Base-by-base conservation (phyloP, 2,888 invertebrate genomes). In the Aproaerema taeniolella region DNA sequence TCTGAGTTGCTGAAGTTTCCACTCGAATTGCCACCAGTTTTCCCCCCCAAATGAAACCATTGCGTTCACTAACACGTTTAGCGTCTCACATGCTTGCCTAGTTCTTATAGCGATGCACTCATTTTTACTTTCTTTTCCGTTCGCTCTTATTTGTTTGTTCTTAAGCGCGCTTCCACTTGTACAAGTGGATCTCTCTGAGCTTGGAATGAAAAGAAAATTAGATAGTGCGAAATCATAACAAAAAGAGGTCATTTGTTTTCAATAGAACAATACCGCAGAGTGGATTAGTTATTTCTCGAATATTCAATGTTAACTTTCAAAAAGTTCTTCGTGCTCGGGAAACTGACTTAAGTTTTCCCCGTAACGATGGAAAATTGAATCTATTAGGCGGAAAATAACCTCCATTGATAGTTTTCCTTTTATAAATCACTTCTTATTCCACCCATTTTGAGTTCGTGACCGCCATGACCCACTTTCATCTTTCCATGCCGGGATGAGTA, bases 91-190 rank as follows among this genome's bases (percentile, higher is more conserved):
- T 65, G 79, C 71, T 74, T 67, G 69, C 76, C 76, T 77, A 76
- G 72, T 78, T 82, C 77, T 77, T 75, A 69, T 79, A 76, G 69
- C 74, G 62, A 68, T 79, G 80, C 72, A 73, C 75, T 81, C 78
- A 83, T 82, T 85, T 83, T 86, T 86, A 85, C 86, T 86, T 85
- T 86, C 86, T 78, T 81, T 81, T 81, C 79, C 79, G 71, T 77
- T 83, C 83, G 79, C 83, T 81, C 78, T 82, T 82, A 56, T 73
- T 68, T 54, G 62, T 69, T 76, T 67, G 65, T 67, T 67, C 63
- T 60, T 58, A 32, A 16, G 43, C 45, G 57, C 57, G 52, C 59
- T 59, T 61, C 54, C 48, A 58, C n/a, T n/a, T 47, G 53, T 47
- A 49, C 12, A 6, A 29, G 4, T 43, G n/a, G 32, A 38, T 34